phyloP scores from a whole-genome alignment of 2,113 vertebrate genomes.

The Campylorhamphus procurvoides region DNA sequence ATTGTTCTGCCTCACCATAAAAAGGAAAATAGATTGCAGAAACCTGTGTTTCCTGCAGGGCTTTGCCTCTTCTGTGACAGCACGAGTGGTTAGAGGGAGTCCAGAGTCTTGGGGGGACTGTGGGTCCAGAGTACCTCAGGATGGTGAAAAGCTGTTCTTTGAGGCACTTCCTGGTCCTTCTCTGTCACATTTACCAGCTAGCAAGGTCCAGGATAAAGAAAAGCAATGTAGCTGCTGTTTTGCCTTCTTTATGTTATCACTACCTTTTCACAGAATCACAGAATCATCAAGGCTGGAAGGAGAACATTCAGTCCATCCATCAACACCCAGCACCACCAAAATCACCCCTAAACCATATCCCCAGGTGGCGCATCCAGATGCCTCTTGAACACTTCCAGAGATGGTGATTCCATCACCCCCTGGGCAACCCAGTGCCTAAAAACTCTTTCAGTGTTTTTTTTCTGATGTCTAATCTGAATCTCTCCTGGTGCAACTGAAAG shows the following conservation, averaged over 20 bases:
- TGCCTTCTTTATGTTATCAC: neutral
- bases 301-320: neutral
- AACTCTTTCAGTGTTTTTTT: neutral
- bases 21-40: neutral
- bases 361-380: neutral
- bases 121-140: neutral
- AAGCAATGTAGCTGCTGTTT: neutral
- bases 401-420: neutral
- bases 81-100: fast-evolving
- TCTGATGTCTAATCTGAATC: neutral
- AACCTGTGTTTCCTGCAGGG: neutral
- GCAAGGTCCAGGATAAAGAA: neutral
- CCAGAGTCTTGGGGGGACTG: fast-evolving
- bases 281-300: neutral
- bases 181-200: neutral
- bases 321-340: neutral
- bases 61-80: neutral
- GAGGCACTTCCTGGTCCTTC: neutral
- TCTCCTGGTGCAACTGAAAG: neutral
- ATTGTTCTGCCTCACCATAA: neutral
- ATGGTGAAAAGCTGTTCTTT: neutral
- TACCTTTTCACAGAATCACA: neutral
- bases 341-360: neutral
- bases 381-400: neutral
- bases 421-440: fast-evolving